Percentiles rank a stretch among this genome's conserved stretches.
Evolutionary conservation across 2,797 vertebrate genomes (phyloP).

Genomic region (Sylvilagus floridanus): DNA sequence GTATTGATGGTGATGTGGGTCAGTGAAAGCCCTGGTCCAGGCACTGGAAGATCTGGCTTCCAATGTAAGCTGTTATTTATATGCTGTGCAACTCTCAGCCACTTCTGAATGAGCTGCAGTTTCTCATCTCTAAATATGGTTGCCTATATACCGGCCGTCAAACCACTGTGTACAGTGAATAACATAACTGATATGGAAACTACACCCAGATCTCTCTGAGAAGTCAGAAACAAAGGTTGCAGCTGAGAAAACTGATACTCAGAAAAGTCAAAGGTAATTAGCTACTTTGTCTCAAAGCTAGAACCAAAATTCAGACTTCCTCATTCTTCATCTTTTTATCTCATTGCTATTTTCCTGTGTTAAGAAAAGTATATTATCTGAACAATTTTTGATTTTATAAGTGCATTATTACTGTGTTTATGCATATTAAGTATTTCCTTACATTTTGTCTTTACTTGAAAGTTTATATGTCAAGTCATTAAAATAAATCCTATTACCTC

Average conservation of each 20-base stretch:
- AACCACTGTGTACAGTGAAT: neutral
- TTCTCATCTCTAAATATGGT: neutral
- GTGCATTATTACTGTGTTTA: neutral
- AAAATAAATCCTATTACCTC: neutral
- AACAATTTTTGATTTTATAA: neutral
- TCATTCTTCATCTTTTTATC: neutral
- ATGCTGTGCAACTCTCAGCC: neutral
- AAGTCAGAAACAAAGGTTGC: neutral
- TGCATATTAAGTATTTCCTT: neutral
- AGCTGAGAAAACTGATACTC: neutral
- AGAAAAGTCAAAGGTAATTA: neutral
- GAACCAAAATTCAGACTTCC: neutral
- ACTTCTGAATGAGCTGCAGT: neutral
- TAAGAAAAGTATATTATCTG: neutral
- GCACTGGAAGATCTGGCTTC: neutral
- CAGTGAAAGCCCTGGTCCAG: fast-evolving
- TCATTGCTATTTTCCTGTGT: neutral
- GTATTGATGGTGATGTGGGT: neutral
- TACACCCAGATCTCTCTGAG: neutral
- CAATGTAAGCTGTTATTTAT: neutral
- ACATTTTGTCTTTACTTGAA: neutral
- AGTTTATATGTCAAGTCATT: neutral
- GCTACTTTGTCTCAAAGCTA: neutral
- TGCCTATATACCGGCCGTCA: neutral
- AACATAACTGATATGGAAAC: neutral